Conservation (phyloP, 2,797 vertebrate genomes). For the Crocodylus rhombifer region DNA sequence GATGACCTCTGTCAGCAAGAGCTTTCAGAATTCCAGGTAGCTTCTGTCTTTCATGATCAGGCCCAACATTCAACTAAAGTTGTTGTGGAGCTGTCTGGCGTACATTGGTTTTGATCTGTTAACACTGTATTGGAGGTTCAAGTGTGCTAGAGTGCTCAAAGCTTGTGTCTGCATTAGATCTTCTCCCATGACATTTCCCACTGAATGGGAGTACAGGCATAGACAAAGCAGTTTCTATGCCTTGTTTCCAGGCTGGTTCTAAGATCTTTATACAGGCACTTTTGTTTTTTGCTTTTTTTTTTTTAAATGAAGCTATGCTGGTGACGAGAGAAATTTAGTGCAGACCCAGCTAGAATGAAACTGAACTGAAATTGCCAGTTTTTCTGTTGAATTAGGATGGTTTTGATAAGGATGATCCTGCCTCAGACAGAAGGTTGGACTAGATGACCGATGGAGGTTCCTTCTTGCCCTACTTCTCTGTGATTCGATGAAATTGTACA, state of each 20-base stretch:
- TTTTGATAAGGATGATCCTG: too few species aligned
- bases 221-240: not conserved
- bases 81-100: not conserved
- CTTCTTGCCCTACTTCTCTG: rapidly evolving
- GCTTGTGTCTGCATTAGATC: not conserved
- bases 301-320: not conserved
- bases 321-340: not conserved
- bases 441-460: rapidly evolving
- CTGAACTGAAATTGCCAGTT: not conserved
- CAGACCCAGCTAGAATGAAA: rapidly evolving
- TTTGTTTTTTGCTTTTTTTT: too few species aligned
- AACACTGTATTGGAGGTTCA: not conserved
- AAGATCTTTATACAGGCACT: not conserved
- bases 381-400: not conserved
- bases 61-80: not conserved
- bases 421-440: too few species aligned
- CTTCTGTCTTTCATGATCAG: not conserved
- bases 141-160: not conserved
- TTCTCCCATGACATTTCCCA: not conserved
- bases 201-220: not conserved
- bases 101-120: not conserved
- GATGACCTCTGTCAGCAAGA: not conserved
- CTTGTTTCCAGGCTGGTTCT: not conserved
- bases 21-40: not conserved
- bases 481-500: not conserved